A percentile compares a stretch with the other conserved stretches of the same genome.
Conservation (phyloP, 1,140 invertebrate genomes). For the Pectinophora gossypiella region DNA sequence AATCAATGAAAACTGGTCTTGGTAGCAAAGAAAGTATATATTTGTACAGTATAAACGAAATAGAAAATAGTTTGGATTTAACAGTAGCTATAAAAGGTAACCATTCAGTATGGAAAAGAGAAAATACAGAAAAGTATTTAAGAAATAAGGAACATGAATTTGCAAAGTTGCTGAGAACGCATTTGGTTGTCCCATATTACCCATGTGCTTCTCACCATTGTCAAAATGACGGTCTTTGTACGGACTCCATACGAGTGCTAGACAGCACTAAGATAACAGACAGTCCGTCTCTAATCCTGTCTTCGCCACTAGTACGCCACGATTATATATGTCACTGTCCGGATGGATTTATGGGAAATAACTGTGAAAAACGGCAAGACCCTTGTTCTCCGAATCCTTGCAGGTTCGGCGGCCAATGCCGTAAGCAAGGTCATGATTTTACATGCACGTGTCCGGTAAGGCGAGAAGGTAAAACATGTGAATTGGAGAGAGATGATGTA, state of each 20-base stretch:
- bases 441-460: conserved; percentile 86
- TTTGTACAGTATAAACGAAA: conserved; percentile 85
- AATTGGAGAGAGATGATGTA: conserved; percentile 87
- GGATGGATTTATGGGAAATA: conserved; percentile 84
- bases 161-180: conserved; percentile 76
- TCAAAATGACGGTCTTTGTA: conserved; percentile 86
- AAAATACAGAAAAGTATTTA: conserved; percentile 79
- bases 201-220: conserved; percentile 83
- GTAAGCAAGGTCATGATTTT: conserved; percentile 87
- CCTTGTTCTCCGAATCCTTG: conserved; percentile 95
- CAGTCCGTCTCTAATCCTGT: conserved; percentile 86
- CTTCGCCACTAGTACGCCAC: conserved; percentile 85
- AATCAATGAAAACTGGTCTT: conserved; percentile 80
- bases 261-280: conserved; percentile 83
- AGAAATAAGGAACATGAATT: conserved; percentile 80
- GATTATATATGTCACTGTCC: conserved; percentile 88
- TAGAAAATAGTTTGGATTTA: conserved; percentile 79
- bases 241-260: conserved; percentile 82
- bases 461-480: conserved; percentile 89
- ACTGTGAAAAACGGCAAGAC: conserved; percentile 90
- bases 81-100: conserved; percentile 79
- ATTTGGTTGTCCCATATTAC: conserved; percentile 80
- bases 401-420: conserved; percentile 86
- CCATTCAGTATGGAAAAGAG: conserved; percentile 77
- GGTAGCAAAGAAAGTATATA: conserved; percentile 79